A percentile compares a stretch with the other conserved stretches of the same genome.
Evolutionary conservation across 2,888 invertebrate species (phyloP).

Genomic region (Agrochola litura): DNA sequence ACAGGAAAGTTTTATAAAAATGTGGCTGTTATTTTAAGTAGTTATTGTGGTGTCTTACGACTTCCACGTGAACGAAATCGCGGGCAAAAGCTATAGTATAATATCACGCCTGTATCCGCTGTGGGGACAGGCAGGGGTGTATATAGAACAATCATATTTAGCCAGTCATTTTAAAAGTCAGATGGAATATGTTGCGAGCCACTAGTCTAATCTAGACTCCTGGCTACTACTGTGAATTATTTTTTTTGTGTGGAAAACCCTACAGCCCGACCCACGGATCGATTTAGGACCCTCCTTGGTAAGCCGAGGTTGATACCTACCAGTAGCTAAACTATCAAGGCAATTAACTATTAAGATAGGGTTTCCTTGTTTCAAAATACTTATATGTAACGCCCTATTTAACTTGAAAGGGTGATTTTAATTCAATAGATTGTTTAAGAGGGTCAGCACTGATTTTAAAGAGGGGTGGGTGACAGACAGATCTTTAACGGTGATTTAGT

Average conservation of each 20-base stretch:
- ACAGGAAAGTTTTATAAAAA: too few species aligned
- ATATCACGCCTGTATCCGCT: neutral
- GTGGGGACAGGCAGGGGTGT: too few species aligned
- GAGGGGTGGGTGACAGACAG: constrained; percentile 52
- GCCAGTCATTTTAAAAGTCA: neutral
- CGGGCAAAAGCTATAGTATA: neutral
- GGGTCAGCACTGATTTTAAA: constrained; percentile 54
- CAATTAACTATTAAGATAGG: constrained; percentile 34
- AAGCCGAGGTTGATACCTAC: neutral
- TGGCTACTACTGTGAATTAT: neutral
- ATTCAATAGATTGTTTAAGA: constrained; percentile 70
- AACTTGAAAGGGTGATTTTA: constrained; percentile 69
- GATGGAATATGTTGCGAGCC: neutral
- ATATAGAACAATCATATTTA: too few species aligned
- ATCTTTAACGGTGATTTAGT: constrained; percentile 36
- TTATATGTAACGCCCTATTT: constrained; percentile 54
- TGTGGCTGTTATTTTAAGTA: too few species aligned
- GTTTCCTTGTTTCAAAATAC: constrained; percentile 47
- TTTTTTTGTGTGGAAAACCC: neutral
- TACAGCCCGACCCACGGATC: neutral
- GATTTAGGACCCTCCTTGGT: neutral
- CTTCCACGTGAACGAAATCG: too few species aligned
- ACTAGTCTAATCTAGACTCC: too few species aligned
- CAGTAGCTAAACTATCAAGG: neutral
- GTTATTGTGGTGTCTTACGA: too few species aligned